Conservation (phyloP, 2,113 vertebrate species). For the Trematocara macrostoma region DNA sequence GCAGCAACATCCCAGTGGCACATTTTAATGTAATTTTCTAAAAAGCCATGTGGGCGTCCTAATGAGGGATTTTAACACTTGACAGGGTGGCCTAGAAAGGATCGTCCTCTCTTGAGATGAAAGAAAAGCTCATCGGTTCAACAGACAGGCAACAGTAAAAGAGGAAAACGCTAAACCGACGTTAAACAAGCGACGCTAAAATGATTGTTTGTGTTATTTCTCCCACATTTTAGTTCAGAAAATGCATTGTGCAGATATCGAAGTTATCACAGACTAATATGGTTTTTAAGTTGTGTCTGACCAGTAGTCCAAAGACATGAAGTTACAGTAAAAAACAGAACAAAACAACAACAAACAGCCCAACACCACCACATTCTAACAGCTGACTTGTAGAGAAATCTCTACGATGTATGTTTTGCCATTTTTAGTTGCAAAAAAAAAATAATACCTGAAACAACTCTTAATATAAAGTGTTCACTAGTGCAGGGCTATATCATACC, state of each 20-base stretch:
- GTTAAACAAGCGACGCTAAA: not conserved
- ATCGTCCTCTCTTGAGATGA: not conserved
- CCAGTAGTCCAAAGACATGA: not conserved
- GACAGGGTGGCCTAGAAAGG: not conserved
- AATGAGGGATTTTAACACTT: slow-evolving; percentile 14
- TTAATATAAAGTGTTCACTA: not conserved
- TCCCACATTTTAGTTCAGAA: not conserved
- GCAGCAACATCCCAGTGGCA: not conserved
- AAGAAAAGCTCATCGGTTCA: not conserved
- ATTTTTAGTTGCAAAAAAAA: not conserved
- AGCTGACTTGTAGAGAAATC: not conserved
- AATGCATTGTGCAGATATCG: not conserved
- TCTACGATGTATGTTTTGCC: rapidly evolving
- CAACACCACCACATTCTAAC: not conserved
- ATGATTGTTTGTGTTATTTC: not conserved
- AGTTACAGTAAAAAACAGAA: not conserved
- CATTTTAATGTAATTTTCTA: slow-evolving; percentile 19
- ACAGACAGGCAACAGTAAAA: not conserved
- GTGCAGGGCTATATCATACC: no score
- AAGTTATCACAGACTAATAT: not conserved
- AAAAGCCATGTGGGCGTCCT: not conserved
- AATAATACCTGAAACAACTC: not conserved
- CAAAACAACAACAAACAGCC: not conserved
- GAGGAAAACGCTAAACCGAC: not conserved
- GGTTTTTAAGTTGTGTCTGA: rapidly evolving